These are phyloP conservation scores for Drosophila neotestacea DNA, from an alignment of 2,888 invertebrate genomes.

Conservation along the genomic window DNA sequence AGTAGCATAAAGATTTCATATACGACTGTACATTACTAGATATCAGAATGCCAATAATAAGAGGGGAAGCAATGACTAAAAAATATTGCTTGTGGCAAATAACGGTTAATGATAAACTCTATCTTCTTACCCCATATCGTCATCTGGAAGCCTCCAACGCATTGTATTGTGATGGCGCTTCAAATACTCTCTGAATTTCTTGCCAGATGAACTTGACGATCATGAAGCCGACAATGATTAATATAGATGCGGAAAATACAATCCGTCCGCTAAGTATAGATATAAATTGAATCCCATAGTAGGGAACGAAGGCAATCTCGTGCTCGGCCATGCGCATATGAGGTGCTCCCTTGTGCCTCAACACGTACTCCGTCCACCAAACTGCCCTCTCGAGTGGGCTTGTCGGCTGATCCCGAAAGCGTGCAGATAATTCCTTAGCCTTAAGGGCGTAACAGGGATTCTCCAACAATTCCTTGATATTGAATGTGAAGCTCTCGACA, in stretches of 20 bases:
- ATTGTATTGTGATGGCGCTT: not conserved
- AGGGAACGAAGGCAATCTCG: conserved; percentile 62
- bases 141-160: not conserved
- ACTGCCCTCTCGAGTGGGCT: conserved; percentile 66
- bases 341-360: conserved; percentile 68
- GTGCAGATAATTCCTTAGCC: conserved; percentile 49
- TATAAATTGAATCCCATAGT: conserved; percentile 62
- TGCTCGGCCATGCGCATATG: conserved; percentile 61
- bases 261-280: conserved; percentile 33
- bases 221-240: conserved; percentile 15
- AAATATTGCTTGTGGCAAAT: not conserved
- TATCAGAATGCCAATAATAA: too few species aligned
- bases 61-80: too few species aligned
- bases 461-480: conserved; percentile 49
- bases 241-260: conserved; percentile 23
- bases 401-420: conserved; percentile 60
- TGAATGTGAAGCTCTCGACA: conserved; percentile 26
- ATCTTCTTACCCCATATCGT: not conserved
- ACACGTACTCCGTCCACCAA: conserved; percentile 79
- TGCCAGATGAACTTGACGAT: not conserved
- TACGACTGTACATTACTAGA: too few species aligned
- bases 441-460: conserved; percentile 37
- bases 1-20: too few species aligned
- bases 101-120: not conserved
- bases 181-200: not conserved